Conservation (phyloP, 2,113 vertebrate genomes). For the Osmerus mordax region DNA sequence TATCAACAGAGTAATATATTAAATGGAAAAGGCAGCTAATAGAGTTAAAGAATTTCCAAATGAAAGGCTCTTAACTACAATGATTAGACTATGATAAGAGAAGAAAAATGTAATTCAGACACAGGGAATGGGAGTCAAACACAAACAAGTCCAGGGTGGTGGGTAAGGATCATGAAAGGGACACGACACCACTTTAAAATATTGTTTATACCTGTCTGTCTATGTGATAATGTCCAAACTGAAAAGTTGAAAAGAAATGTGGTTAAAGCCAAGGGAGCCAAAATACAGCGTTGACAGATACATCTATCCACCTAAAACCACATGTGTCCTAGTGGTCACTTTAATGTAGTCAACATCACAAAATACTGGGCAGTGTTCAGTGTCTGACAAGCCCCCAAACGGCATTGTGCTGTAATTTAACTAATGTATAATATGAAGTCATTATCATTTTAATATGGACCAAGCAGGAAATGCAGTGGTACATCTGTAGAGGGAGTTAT, state of each 20-base stretch:
- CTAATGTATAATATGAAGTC: no score
- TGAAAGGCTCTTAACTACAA: no score
- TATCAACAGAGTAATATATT: no score
- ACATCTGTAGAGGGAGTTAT: no score
- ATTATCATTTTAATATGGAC: no score
- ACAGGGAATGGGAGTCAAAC: constrained; percentile 7
- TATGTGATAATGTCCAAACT: constrained; percentile 58
- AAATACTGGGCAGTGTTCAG: no score
- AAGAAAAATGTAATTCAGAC: constrained; percentile 1
- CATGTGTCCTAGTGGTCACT: background rate
- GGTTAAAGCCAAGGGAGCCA: constrained; percentile 37
- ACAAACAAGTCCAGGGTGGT: constrained; percentile 7
- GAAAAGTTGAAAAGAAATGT: constrained; percentile 57
- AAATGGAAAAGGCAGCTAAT: no score
- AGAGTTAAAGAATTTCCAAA: no score
- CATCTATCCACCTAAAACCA: background rate
- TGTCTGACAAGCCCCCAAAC: no score
- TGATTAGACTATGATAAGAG: no score
- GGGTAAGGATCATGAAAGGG: background rate
- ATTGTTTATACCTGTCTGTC: constrained; percentile 47
- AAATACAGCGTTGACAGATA: background rate
- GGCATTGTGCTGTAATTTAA: no score
- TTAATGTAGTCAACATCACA: background rate
- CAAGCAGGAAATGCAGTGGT: no score
- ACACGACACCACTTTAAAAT: constrained; percentile 29